Conservation (phyloP, 37 sponge, comb jelly and placozoan genomes). For the Tethya wilhelma region DNA sequence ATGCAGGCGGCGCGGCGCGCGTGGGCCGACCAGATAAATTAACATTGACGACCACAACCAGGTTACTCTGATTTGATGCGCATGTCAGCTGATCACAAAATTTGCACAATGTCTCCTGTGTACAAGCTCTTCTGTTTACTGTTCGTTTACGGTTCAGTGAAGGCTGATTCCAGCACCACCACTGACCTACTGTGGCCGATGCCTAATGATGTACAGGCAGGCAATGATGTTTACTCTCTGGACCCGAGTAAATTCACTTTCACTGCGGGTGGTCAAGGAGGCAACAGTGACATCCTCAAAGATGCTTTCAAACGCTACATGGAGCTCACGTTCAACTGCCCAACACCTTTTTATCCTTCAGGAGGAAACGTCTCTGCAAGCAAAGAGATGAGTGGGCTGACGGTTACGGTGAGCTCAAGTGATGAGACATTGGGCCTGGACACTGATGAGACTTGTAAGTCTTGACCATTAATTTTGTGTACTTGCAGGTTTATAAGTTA, state of each 20-base stretch:
- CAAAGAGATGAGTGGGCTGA: slow-evolving; percentile 12
- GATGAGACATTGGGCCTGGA: slow-evolving; percentile 43
- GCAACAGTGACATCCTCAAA: slow-evolving; percentile 41
- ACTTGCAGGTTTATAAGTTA: not conserved
- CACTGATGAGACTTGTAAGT: slow-evolving; percentile 76
- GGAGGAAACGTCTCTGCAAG: slow-evolving; percentile 6
- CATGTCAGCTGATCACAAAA: too few relatives aligned
- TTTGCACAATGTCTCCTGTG: too few relatives aligned
- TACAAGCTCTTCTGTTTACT: too few relatives aligned
- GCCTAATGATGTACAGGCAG: slow-evolving; percentile 14
- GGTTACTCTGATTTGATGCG: too few relatives aligned
- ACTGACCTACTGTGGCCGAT: slow-evolving; percentile 62
- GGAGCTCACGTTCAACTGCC: slow-evolving; percentile 47
- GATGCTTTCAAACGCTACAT: slow-evolving; percentile 68
- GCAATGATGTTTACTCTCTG: slow-evolving; percentile 17
- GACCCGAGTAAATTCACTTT: slow-evolving; percentile 51
- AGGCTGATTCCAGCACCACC: too few relatives aligned
- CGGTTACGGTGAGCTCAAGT: slow-evolving; percentile 38
- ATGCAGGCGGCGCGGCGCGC: too few relatives aligned
- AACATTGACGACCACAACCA: too few relatives aligned
- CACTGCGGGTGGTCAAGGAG: slow-evolving; percentile 33
- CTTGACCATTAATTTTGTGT: not conserved
- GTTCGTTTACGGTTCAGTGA: too few relatives aligned
- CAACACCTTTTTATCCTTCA: slow-evolving; percentile 32
- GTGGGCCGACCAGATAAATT: too few relatives aligned